Evolutionary conservation across 2,797 vertebrate species (phyloP), one percentile per base, ranked within the genome.

Genomic region (Ctenochaetus hawaiiensis): DNA sequence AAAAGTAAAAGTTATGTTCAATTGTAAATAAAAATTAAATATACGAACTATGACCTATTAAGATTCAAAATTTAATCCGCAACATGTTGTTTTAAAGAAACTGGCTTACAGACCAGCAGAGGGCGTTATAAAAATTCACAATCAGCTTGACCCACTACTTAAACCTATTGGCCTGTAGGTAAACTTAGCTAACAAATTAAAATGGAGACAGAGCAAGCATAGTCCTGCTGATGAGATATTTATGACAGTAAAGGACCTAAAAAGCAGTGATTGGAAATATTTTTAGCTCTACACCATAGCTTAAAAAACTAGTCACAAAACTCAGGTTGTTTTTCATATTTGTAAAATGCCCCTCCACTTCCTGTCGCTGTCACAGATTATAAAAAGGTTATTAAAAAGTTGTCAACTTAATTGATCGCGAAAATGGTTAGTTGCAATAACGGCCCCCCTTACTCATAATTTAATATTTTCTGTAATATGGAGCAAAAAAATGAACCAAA

Each of bases 131-230:
- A 34, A 58, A 37, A 22, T 58, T 8, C 2, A 23, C 26, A 23
- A 37, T 39, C 41, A 72, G 43, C 44, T 49, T 49, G 44, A 57
- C 22, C 44, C 41, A 41, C 3, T 41, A 6, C 30, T 34, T 6
- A 34, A 11, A 41, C n/a, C 57, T 30, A 10, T 30, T 17, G 3
- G 7, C 1, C 56, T 12, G 16, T 26, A 3, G 41, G 34, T 43
- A 41, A 73, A 73, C n/a, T 13, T 47, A 13, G 51, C n/a, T 48
- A 9, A 45, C 45, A 53, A 45, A 71, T 44, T 22, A 52, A 51
- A 51, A 60, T n/a, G 17, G 43, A 57, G 26, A 13, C 8, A 47
- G 8, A 26, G 16, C 20, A 6, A 41, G 45, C 4, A 6, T 9
- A 59, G 56, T n/a, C 1, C 1, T 68, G 56, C 4, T 26, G 6